Evolutionary conservation across 2,888 invertebrate genomes (phyloP), one percentile per base, ranked within the genome.

Genomic region (Empis livida): DNA sequence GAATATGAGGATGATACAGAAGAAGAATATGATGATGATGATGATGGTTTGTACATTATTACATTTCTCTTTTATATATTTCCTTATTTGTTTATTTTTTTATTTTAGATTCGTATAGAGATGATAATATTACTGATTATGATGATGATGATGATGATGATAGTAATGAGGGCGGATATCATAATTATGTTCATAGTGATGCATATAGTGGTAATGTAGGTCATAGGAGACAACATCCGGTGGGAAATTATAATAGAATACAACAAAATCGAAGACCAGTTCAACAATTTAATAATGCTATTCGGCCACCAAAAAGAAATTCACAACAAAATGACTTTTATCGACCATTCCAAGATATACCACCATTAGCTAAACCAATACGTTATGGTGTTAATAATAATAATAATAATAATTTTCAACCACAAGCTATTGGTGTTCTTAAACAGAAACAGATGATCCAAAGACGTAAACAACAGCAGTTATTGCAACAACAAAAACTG

Each of bases 341-440:
- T 10, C 30, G 42, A 43, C 48, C 48, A 2, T 48, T 48, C 43
- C 45, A 45, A n/a, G 48, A 48, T 27, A 38, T 48, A 10, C 48
- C 48, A 35, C n/a, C 31, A 5, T 32, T 43, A 32, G 44, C 45
- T 14, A 42, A 45, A 14, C 48, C 48, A 35, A 13, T 35, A 8
- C 35, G 35, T 13, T 35, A 35, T n/a, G 35, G 35, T 35, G n/a
- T 2, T n/a, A 35, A 35, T 35, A n/a, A n/a, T 13, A 20, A 20
- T 8, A 8, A 27, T 27, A 27, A 27, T 27, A 9, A 27, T 27
- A 27, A 27, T 8, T 27, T 27, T 8, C 35, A n/a, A 13, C 13
- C n/a, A 35, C 13, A 35, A 35, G n/a, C 35, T n/a, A 35, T 35
- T 5, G 35, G 35, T n/a, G 35, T 35, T n/a, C n/a, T 35, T 4